Evolutionary conservation across 1,140 invertebrate species (phyloP).

Genomic region (Atta texana): DNA sequence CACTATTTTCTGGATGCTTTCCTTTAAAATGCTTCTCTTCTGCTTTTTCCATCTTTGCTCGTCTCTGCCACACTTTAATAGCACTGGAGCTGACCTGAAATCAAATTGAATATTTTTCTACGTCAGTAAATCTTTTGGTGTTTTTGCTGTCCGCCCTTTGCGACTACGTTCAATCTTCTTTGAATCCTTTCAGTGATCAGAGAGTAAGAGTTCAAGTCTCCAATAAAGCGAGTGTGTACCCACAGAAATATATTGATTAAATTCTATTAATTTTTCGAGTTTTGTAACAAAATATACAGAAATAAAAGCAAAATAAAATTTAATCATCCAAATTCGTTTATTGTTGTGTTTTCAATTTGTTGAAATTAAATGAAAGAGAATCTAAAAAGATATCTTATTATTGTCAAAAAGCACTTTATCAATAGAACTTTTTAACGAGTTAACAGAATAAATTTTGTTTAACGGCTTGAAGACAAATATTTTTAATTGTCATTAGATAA

Average conservation of each 20-base stretch:
- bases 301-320: background rate
- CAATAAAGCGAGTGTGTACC: constrained; percentile 6
- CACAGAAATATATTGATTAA: background rate
- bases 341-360: background rate
- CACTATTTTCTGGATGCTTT: background rate
- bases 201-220: background rate
- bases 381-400: background rate
- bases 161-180: constrained; percentile 26
- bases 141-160: constrained; percentile 5
- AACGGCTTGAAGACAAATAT: background rate
- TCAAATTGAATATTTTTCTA: constrained; percentile 62
- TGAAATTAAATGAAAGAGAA: background rate
- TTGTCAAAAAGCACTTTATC: background rate
- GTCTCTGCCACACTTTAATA: constrained; percentile 48
- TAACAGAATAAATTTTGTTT: background rate
- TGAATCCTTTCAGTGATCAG: constrained; percentile 11
- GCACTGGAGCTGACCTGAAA: constrained; percentile 52
- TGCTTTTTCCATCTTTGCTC: constrained; percentile 26
- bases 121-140: constrained; percentile 57
- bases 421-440: background rate
- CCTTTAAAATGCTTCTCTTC: constrained; percentile 23
- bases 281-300: background rate
- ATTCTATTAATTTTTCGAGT: background rate
- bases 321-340: constrained; percentile 8
- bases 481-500: background rate